A percentile compares a stretch with the other conserved stretches of the same genome.
These are phyloP conservation scores for Toxotes lorentzi DNA, from an alignment of 2,797 vertebrate species.

Conservation along the genomic window DNA sequence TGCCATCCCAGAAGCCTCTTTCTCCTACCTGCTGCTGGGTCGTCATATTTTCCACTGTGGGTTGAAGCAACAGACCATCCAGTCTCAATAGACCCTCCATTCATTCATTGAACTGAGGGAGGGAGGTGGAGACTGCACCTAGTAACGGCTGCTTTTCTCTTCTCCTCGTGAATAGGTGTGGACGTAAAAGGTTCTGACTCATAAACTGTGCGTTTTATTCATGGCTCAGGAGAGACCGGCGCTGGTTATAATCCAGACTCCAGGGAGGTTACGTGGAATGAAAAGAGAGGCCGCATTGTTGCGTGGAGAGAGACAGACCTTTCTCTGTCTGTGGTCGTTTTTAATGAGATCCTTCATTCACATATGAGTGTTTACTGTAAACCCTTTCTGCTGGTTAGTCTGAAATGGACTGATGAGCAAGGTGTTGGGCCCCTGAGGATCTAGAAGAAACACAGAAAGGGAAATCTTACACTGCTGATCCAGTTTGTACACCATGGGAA, in stretches of 20 bases:
- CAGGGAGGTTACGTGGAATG: constrained; percentile 41
- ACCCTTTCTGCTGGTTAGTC: constrained; percentile 39
- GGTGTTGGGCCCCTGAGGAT: constrained; percentile 22
- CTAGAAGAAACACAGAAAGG: not conserved
- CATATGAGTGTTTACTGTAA: constrained; percentile 57
- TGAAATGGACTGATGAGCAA: constrained; percentile 44
- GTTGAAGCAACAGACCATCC: constrained; percentile 66
- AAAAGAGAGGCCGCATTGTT: constrained; percentile 62
- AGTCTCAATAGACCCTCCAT: constrained; percentile 79
- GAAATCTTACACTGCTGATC: not conserved
- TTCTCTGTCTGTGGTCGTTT: constrained; percentile 42
- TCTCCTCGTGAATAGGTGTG: constrained; percentile 65
- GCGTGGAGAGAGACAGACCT: constrained; percentile 40
- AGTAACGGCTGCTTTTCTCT: constrained; percentile 56
- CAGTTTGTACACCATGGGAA: not conserved
- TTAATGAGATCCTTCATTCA: constrained; percentile 58
- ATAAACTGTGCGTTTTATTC: constrained; percentile 64
- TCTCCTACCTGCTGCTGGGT: constrained; percentile 75
- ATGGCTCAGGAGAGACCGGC: constrained; percentile 48
- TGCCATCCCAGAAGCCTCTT: constrained; percentile 58
- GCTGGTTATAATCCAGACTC: constrained; percentile 51
- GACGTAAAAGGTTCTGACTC: constrained; percentile 61
- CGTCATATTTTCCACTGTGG: constrained; percentile 82
- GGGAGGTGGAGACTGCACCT: constrained; percentile 56
- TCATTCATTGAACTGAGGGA: constrained; percentile 69